A percentile compares a stretch with the other conserved stretches of the same genome.
These are phyloP conservation scores for Spongilla lacustris DNA, from an alignment of 37 sponge, comb jelly and placozoan species.

Conservation along the genomic window DNA sequence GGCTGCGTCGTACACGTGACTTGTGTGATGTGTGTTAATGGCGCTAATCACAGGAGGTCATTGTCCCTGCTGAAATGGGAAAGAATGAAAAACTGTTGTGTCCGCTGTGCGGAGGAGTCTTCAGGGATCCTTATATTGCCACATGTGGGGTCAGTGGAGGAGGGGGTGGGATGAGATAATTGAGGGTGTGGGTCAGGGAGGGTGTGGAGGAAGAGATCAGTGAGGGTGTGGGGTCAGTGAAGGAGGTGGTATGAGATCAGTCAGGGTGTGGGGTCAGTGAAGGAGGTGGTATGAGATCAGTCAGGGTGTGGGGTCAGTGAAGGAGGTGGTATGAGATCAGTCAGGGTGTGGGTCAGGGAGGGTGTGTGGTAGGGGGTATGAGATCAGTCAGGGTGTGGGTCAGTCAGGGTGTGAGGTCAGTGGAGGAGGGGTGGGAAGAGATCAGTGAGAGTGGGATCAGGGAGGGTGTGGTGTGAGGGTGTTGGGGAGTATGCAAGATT, in stretches of 20 bases:
- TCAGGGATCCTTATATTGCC: constrained; percentile 85
- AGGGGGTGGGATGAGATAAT: not conserved
- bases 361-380: too few species aligned
- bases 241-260: too few species aligned
- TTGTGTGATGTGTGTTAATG: not conserved
- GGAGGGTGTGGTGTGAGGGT: too few species aligned
- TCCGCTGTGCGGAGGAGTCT: constrained; percentile 78
- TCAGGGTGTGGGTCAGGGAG: too few species aligned
- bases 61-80: constrained; percentile 69
- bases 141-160: constrained; percentile 86
- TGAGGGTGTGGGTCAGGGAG: not conserved
- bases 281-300: not conserved
- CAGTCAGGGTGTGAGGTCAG: too few species aligned
- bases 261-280: not conserved
- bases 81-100: constrained; percentile 75
- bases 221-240: too few species aligned
- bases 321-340: not conserved
- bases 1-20: not conserved
- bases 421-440: too few species aligned
- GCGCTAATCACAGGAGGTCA: constrained; percentile 49
- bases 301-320: constrained; percentile 11
- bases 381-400: too few species aligned
- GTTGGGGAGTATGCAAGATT: too few species aligned
- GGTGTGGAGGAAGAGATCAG: not conserved
- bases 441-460: too few species aligned